Percentiles rank a stretch among this genome's conserved stretches.
Conservation (phyloP, 2,888 invertebrate genomes). For the Drosophila pseudotakahashii region DNA sequence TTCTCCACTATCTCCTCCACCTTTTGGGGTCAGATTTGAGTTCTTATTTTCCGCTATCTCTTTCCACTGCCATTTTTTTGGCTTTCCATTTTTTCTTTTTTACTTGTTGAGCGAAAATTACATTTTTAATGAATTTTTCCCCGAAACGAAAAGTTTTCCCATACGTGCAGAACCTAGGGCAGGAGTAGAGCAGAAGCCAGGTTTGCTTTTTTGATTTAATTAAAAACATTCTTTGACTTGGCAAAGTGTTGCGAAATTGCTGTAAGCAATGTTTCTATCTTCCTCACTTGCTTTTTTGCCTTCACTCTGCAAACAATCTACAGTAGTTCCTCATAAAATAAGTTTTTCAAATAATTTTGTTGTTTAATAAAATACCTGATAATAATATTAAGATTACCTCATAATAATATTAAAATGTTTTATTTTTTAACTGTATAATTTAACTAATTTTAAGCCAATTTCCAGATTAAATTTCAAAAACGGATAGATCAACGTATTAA, state of each 20-base stretch:
- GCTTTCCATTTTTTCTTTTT: conserved; percentile 50
- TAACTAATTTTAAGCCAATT: too few species aligned
- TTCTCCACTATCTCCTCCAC: conserved; percentile 37
- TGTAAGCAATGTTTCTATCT: conserved; percentile 44
- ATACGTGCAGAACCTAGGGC: conserved; percentile 26
- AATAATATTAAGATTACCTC: too few species aligned
- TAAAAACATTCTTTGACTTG: conserved; percentile 74
- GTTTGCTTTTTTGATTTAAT: conserved; percentile 73
- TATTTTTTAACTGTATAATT: too few species aligned
- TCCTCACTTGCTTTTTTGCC: conserved; percentile 2
- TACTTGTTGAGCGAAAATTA: conserved; percentile 77
- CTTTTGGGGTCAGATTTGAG: conserved; percentile 32
- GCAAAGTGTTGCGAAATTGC: conserved; percentile 65
- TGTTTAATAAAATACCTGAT: too few species aligned
- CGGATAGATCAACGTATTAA: too few species aligned
- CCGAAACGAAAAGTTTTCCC: conserved; percentile 60
- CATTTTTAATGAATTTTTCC: conserved; percentile 75
- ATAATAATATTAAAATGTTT: too few species aligned
- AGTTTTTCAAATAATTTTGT: neutral
- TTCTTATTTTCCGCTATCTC: conserved; percentile 1
- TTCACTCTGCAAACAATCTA: conserved; percentile 2
- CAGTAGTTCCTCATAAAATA: neutral
- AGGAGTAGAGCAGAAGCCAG: neutral
- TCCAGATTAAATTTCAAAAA: too few species aligned
- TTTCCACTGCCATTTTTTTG: conserved; percentile 12